Base-by-base conservation (phyloP, 2,888 invertebrate genomes). In the Lepeophtheirus nordmannii region DNA sequence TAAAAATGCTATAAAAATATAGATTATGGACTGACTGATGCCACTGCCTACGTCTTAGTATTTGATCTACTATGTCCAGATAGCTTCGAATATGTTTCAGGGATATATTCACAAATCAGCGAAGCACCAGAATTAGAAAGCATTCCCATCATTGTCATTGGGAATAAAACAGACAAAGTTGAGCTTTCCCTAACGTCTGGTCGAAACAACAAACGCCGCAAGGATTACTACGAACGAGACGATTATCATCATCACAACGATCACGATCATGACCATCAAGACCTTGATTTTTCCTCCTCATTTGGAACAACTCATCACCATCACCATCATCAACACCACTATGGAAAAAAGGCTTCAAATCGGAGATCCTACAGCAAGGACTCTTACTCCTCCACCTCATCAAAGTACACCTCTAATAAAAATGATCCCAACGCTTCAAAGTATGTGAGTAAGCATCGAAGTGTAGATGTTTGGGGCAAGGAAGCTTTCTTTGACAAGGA, bases 1-100 rank as follows among this genome's bases (percentile, higher is more conserved):
- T 30, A 30, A 30, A 5, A 30, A 2, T 30, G 7, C 2, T 30
- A 30, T 30, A 30, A 30, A 30, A 30, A 30, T 30, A 30, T 30
- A 63, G 68, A 62, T 70, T 78, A 68, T 71, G 77, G 69, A 65
- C 81, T 87, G 69, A 82, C 89, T 72, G 87, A 85, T 72, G 89
- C 90, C 40, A 86, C 88, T 41, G 91, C 92, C 20, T 94, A 94
- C 77, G 85, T 94, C 69, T 80, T 94, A 69, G 93, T 94, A 67
- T 94, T 91, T 76, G 94, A 94, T 77, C 82, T 93, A 72, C 87
- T 89, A 65, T 89, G 89, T 75, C 85, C 90, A 70, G 92, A 91
- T 74, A 89, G 90, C 23, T 75, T 75, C 67, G 86, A 86, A 78
- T 91, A 92, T 75, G 86, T 94, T 73, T 83, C 88, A 75, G 86